These are phyloP conservation scores for Brachionus paranguensis DNA, from an alignment of 1,140 invertebrate genomes.

Conservation along the genomic window DNA sequence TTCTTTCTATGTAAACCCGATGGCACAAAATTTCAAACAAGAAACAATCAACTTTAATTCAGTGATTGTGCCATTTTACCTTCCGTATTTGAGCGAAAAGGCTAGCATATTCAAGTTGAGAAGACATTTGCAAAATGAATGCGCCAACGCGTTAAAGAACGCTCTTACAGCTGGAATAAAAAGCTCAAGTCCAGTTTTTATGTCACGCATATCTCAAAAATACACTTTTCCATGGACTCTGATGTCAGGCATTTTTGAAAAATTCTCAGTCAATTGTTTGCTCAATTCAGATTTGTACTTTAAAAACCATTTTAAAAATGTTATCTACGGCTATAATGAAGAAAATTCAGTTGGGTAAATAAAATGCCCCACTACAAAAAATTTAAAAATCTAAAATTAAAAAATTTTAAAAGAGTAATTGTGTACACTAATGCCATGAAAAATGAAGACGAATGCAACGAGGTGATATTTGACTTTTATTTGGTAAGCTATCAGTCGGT, in stretches of 20 bases:
- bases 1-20: neutral
- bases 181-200: neutral
- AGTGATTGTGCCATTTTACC: constrained; percentile 18
- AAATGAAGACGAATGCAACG: neutral
- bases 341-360: constrained; percentile 36
- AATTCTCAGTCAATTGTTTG: constrained; percentile 26
- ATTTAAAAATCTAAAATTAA: neutral
- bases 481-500: constrained; percentile 2
- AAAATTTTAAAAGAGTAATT: neutral
- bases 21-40: neutral
- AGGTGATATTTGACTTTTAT: constrained; percentile 36
- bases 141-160: neutral
- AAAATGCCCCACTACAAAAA: neutral
- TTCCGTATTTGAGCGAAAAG: neutral
- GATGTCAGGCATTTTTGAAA: constrained; percentile 18
- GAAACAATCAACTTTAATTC: constrained; percentile 3
- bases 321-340: constrained; percentile 9
- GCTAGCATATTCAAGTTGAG: neutral
- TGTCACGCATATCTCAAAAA: constrained; percentile 28
- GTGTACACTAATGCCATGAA: neutral
- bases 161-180: neutral
- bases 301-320: constrained; percentile 24
- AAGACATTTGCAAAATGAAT: neutral
- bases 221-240: constrained; percentile 29
- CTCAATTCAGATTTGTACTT: constrained; percentile 1